These are phyloP conservation scores for Diuraphis noxia DNA, from an alignment of 1,140 invertebrate species.

Conservation along the genomic window DNA sequence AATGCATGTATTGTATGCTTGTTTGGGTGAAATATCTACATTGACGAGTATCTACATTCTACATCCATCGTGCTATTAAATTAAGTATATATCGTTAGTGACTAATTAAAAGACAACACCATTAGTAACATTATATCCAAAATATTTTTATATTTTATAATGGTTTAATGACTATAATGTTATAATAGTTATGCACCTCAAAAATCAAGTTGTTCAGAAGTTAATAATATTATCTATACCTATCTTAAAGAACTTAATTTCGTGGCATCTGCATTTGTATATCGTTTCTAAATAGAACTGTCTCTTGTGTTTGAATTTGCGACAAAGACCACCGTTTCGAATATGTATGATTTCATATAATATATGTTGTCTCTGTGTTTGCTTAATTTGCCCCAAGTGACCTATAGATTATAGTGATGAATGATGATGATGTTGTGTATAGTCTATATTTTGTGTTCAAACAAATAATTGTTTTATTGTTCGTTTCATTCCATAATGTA, in stretches of 20 bases:
- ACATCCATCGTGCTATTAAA: neutral
- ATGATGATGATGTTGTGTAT: neutral
- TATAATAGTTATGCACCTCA: neutral
- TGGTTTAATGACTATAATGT: neutral
- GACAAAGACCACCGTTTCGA: neutral
- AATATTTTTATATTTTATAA: neutral
- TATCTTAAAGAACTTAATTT: neutral
- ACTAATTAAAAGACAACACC: neutral
- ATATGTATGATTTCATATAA: neutral
- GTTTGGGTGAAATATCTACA: neutral
- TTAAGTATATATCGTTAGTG: neutral
- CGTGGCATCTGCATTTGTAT: neutral
- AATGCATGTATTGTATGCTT: neutral
- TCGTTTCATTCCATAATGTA: neutral
- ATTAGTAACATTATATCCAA: neutral
- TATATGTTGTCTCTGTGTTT: neutral
- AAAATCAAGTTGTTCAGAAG: neutral
- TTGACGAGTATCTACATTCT: neutral
- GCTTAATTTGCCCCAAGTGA: neutral
- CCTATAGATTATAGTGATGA: neutral
- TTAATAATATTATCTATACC: neutral
- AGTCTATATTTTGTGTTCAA: neutral
- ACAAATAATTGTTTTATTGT: neutral
- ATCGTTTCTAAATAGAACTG: neutral
- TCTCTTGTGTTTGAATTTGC: neutral